A percentile compares a stretch with the other conserved stretches of the same genome.
Conservation (phyloP, 2,888 invertebrate genomes). For the Pristionchus fissidentatus region DNA sequence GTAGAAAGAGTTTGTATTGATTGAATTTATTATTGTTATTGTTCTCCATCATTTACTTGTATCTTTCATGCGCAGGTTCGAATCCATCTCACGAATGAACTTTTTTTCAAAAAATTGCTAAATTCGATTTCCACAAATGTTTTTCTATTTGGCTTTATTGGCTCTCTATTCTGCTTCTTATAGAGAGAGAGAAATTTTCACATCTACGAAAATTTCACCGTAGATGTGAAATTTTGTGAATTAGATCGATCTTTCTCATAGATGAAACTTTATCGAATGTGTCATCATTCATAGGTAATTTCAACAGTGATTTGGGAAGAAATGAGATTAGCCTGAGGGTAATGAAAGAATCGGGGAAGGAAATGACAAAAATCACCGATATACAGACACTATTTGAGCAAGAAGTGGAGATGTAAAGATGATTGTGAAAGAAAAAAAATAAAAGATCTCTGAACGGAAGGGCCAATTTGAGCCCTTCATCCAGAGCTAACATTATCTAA, state of each 20-base stretch:
- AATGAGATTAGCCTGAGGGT: background rate
- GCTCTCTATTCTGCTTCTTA: background rate
- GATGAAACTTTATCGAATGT: background rate
- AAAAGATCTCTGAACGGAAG: background rate
- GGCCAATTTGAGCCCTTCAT: too few relatives aligned
- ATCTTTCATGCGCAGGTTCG: background rate
- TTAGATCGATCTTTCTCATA: too few relatives aligned
- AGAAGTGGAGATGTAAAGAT: too few relatives aligned
- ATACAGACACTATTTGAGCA: constrained; percentile 19
- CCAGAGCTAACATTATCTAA: background rate
- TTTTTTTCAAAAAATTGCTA: background rate
- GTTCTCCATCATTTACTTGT: background rate
- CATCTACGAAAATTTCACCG: background rate
- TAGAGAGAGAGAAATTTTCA: background rate
- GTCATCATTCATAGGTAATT: background rate
- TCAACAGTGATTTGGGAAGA: background rate
- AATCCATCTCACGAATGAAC: background rate
- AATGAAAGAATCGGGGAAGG: background rate
- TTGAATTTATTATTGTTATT: background rate
- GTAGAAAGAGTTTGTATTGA: constrained; percentile 25
- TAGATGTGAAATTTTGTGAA: background rate
- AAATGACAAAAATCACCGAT: constrained; percentile 32
- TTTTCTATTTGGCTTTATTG: too few relatives aligned
- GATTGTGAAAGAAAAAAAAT: background rate
- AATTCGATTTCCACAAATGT: background rate